Conservation (phyloP, 2,797 vertebrate genomes). For the Gymnoscopelus microlampas region DNA sequence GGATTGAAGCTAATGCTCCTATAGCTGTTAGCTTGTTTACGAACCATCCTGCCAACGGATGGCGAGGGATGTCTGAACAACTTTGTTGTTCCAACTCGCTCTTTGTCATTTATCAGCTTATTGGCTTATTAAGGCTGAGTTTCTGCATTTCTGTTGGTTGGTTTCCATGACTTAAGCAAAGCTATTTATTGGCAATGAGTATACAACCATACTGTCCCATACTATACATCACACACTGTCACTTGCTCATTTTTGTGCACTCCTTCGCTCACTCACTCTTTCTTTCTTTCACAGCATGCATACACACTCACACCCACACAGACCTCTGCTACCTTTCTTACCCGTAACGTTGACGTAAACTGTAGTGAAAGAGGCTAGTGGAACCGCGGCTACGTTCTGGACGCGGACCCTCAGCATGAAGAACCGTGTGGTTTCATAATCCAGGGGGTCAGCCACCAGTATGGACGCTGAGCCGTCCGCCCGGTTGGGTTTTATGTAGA, state of each 20-base stretch:
- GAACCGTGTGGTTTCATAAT: constrained; percentile 87
- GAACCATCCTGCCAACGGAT: constrained; percentile 4
- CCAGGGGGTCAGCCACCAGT: constrained; percentile 88
- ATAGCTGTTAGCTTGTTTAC: constrained; percentile 8
- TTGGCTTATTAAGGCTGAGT: constrained; percentile 26
- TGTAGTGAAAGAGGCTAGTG: constrained; percentile 88
- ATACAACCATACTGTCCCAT: no score
- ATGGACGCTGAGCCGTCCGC: constrained; percentile 87
- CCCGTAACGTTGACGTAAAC: constrained; percentile 89
- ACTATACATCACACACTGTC: no score
- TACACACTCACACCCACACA: not conserved
- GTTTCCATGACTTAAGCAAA: no score
- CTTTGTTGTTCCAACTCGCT: constrained; percentile 30
- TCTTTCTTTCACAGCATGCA: no score
- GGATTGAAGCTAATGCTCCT: constrained; percentile 13
- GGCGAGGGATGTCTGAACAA: constrained; percentile 2
- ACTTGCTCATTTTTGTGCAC: no score
- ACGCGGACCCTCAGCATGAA: constrained; percentile 86
- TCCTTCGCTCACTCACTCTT: no score
- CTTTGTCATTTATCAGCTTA: constrained; percentile 12
- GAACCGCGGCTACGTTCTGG: constrained; percentile 88
- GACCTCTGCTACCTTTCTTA: constrained; percentile 47
- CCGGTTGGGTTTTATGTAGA: constrained; percentile 91
- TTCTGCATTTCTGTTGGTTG: not conserved
- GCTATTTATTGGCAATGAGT: no score